Evolutionary conservation across 2,888 invertebrate species (phyloP), one percentile per base, ranked within the genome.

Genomic region (Andrena dorsata): DNA sequence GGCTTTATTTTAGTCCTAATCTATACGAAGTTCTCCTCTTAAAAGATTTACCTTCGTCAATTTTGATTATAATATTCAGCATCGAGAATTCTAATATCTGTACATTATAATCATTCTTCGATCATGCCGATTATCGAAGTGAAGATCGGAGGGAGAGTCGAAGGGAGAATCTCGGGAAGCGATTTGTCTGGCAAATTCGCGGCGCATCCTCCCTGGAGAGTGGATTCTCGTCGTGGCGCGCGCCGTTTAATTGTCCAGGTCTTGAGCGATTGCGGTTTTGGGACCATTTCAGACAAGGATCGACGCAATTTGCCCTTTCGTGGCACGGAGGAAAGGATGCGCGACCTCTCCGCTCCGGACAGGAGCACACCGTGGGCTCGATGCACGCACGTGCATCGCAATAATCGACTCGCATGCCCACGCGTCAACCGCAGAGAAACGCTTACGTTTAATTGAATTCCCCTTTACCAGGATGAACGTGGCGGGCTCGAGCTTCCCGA

Each of bases 361-460:
- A 76, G 72, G 69, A 66, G 76, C 73, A 56, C 61, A 69, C 74
- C 61, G 70, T 58, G 41, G 70, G 71, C 72, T 73, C 76, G 71
- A 78, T 74, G 70, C 68, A 61, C 58, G 10, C 69, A 60, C 65
- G 80, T 66, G 77, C 70, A 49, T 66, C 41, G 56, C 72, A 28
- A 76, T 83, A 84, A 80, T 73, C 73, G 83, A 79, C 66, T 68
- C 65, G 80, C 69, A 89, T 90, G 90, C 90, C 91, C 90, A 91
- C 91, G 90, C 87, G 79, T 86, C 84, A 72, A 91, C 91, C 91
- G 88, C 91, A 91, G 83, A 89, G 85, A 90, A 84, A 83, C 90
- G 82, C 87, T 90, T 88, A 85, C 82, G 84, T 80, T 85, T 91
- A 91, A 91, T 91, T 91, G 91, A 91, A 91, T 91, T 88, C 85